Conservation (phyloP, 2,888 invertebrate species). For the Eucera pruinosa region DNA sequence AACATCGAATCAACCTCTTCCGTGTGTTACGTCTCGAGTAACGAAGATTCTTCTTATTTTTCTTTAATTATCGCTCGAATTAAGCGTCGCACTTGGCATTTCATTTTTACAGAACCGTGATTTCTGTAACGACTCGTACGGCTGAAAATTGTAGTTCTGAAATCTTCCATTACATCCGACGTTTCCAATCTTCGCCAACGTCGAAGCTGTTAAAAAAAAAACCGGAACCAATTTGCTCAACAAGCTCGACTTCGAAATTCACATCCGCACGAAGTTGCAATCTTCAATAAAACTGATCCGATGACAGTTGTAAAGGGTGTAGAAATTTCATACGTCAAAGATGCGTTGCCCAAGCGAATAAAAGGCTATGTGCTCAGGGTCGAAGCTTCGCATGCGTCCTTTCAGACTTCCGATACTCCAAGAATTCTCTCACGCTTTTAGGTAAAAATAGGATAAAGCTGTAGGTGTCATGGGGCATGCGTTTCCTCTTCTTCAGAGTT, state of each 20-base stretch:
- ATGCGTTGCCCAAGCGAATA: background rate
- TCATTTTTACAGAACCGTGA: too few species aligned
- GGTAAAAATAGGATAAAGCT: slow-evolving; percentile 24
- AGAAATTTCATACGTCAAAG: background rate
- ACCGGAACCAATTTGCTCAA: background rate
- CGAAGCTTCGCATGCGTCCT: background rate
- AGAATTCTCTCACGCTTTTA: background rate
- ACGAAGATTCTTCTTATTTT: background rate
- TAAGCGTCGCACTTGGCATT: too few species aligned
- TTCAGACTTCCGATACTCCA: background rate
- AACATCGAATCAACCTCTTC: too few species aligned
- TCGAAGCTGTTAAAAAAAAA: too few species aligned
- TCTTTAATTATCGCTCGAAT: too few species aligned
- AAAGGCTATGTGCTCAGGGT: background rate
- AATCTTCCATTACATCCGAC: too few species aligned
- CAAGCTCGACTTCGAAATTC: background rate
- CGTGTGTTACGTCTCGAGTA: too few species aligned
- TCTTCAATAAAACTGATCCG: background rate
- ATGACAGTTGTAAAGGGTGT: background rate
- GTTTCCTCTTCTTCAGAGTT: slow-evolving; percentile 17
- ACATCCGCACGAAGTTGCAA: background rate
- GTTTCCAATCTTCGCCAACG: too few species aligned
- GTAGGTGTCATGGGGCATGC: background rate
- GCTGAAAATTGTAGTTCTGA: too few species aligned
- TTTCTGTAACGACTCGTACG: too few species aligned